phyloP scores from a whole-genome alignment of 2,888 invertebrate species.

The Mythimna ferrago region DNA sequence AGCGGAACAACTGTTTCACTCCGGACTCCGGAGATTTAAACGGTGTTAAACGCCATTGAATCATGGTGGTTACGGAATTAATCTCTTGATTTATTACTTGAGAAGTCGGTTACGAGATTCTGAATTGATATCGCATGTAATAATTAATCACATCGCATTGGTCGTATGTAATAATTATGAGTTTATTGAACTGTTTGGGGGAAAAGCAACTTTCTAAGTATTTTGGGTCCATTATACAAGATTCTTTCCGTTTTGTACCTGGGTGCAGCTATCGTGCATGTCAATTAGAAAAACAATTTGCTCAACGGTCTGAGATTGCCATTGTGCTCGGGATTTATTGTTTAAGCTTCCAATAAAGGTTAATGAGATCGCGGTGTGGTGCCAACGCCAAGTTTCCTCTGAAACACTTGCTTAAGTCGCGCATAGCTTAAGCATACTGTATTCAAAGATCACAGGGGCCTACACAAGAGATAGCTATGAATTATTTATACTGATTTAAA shows the following conservation, averaged over 20 bases:
- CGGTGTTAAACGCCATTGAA: slow-evolving; percentile 58
- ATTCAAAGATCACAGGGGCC: slow-evolving; percentile 38
- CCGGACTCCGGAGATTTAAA: slow-evolving; percentile 60
- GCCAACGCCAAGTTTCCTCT: slow-evolving; percentile 49
- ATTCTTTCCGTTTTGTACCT: slow-evolving; percentile 30
- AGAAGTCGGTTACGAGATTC: slow-evolving; percentile 45
- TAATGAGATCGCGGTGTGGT: slow-evolving; percentile 49
- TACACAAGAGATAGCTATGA: slow-evolving; percentile 22
- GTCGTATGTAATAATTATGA: slow-evolving; percentile 25
- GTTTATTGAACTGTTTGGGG: slow-evolving; percentile 48
- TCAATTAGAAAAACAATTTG: slow-evolving; percentile 45
- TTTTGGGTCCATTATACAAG: slow-evolving; percentile 28
- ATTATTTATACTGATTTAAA: slow-evolving; percentile 44
- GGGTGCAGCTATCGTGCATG: slow-evolving; percentile 31
- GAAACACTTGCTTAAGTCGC: slow-evolving; percentile 40
- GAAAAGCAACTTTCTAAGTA: slow-evolving; percentile 51
- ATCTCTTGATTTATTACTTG: slow-evolving; percentile 58
- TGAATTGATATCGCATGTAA: slow-evolving; percentile 39
- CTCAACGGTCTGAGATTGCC: slow-evolving; percentile 24
- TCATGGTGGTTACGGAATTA: slow-evolving; percentile 55
- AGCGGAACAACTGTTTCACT: slow-evolving; percentile 63
- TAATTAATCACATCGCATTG: too few relatives aligned
- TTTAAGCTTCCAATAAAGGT: slow-evolving; percentile 53
- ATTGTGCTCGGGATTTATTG: slow-evolving; percentile 39
- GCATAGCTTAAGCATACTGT: slow-evolving; percentile 39